Percentiles rank a stretch among this genome's conserved stretches.
phyloP scores from a whole-genome alignment of 2,113 vertebrate species.

The Cheirogaleus medius region DNA sequence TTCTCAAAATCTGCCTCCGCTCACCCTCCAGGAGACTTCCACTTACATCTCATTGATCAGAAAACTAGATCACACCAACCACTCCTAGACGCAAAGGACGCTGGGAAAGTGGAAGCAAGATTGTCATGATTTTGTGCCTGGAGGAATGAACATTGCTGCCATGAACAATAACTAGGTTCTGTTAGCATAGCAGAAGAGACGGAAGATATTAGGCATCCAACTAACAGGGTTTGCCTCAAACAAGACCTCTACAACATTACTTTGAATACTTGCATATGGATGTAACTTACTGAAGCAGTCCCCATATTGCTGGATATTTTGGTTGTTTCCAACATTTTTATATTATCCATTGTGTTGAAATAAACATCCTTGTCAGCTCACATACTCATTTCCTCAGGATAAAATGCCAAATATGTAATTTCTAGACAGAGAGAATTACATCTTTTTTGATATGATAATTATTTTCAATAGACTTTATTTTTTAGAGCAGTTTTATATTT shows the following conservation, averaged over 20 bases:
- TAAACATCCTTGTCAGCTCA: not conserved
- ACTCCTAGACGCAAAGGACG: not conserved
- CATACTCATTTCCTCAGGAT: not conserved
- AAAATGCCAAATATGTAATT: constrained; percentile 22
- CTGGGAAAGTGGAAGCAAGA: not conserved
- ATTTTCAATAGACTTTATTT: not conserved
- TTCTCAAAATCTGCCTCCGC: not conserved
- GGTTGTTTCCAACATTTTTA: not conserved
- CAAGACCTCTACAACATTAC: not conserved
- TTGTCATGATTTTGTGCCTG: not conserved
- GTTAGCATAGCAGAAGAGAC: not conserved
- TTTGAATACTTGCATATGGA: not conserved
- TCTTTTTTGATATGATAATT: not conserved
- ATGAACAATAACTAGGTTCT: not conserved
- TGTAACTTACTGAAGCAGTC: constrained; percentile 3
- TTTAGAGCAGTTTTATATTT: not conserved
- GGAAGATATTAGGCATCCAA: not conserved
- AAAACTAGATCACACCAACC: not conserved
- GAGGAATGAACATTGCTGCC: not conserved
- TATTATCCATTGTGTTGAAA: not conserved
- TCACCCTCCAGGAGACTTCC: not conserved
- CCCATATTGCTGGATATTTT: not conserved
- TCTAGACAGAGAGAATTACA: not conserved
- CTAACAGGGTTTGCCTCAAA: not conserved
- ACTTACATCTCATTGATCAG: not conserved